Evolutionary conservation across 2,888 invertebrate genomes (phyloP), one percentile per base, ranked within the genome.

Genomic region (Digitonthophagus gazella): DNA sequence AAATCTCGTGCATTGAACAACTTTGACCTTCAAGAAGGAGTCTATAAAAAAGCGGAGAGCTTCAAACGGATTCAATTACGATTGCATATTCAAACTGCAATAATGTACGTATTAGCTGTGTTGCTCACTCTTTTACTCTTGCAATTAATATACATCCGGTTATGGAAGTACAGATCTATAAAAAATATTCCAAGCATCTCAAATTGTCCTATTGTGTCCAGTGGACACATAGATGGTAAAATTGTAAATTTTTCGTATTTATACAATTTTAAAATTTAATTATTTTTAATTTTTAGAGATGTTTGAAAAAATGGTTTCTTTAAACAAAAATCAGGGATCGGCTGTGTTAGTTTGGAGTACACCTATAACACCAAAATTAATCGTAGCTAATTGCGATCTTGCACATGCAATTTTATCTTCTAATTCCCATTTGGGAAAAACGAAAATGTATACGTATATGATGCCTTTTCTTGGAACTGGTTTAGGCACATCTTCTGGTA

Each of bases 181-280:
- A 20, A 16, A 19, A 61, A 61, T 18, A 61, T 61, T 19, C 61
- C 61, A 6, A 8, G 61, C 8, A 16, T 20, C 1, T 19, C 18
- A 16, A 20, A 20, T 18, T 61, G 18, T 1, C 61, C 61, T 6
- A 19, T 61, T 61, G 18, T 16, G 5, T 18, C 19, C 2, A 61
- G 61, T 20, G 61, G 61, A 15, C 16, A 61, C 18, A 61, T 61
- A 4, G 61, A 61, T 19, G 61, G 61, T 61, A 19, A 19, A 19
- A 2, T 57, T 1, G 5, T 57, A 57, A 18, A 16, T 3, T 1
- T 44, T 3, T 44, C n/a, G n/a, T n/a, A n/a, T n/a, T n/a, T n/a
- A n/a, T n/a, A n/a, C 6, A 15, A 3, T 61, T 61, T 61, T 4
- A 61, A 19, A 18, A 19, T 1, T 16, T 1, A 61, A n/a, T 61